Base-by-base conservation (phyloP, 2,113 vertebrate genomes). In the Callaeas wilsoni region DNA sequence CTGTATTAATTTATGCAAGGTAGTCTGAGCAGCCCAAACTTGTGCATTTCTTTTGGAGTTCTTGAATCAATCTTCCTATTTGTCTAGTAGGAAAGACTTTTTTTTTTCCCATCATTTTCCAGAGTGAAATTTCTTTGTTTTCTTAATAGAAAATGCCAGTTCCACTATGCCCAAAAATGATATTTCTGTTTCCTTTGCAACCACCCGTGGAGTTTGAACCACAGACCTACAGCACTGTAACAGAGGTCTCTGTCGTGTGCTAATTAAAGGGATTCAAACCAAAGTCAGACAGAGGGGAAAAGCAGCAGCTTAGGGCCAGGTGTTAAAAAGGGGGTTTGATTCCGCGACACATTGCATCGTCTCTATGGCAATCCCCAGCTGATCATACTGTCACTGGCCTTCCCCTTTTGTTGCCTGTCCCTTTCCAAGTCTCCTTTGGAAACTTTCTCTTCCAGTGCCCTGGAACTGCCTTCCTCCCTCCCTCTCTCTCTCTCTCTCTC, bases 141-240 rank as follows among this genome's bases (percentile, higher is more conserved):
- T 87, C 91, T 71, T 94, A 82, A 60, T 37, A 75, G 73, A 87
- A 93, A 89, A 32, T 62, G 44, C 69, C 27, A 71, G n/a, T 89
- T 92, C 32, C 35, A 37, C 52, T 71, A 5, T 84, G 60, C 64
- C 73, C 80, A 16, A 49, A 84, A 79, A 60, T 46, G 4, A 55
- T 84, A 87, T 60, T 95, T 90, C 50, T 94, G 14, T 91, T 95
- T 89, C 81, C 70, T 93, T 89, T 94, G 62, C 69, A 92, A 46
- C 65, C 77, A 73, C 87, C 44, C 37, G 0, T 87, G 84, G 44
- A 77, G 29, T 84, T 89, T 95, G 93, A 94, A 84, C 84, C 91
- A 84, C 94, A 95, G 93, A 96, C 91, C 94, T 97, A 94, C 91
- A 96, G 91, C 95, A 82, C 77, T 69, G 69, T 79, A 75, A 64